phyloP scores from a whole-genome alignment of 2,113 vertebrate genomes.

The Amblyornis subalaris region DNA sequence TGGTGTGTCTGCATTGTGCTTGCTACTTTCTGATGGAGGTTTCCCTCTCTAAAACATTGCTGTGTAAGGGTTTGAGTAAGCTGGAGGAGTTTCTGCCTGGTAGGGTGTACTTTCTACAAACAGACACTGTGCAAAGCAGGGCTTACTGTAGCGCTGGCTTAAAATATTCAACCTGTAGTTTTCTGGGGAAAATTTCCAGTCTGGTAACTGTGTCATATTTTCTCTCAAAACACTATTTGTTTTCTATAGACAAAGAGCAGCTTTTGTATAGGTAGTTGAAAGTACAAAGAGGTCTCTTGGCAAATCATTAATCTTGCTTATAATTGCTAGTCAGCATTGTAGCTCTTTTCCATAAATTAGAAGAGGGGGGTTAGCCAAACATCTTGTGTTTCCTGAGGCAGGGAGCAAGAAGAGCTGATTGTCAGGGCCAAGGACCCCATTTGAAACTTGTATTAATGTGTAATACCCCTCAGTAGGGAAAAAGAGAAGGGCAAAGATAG shows the following conservation, averaged over 20 bases:
- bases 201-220: slow-evolving; percentile 7
- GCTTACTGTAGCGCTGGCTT: background rate
- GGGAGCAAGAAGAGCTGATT: background rate
- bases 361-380: background rate
- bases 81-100: background rate
- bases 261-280: slow-evolving; percentile 23
- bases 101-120: background rate
- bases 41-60: background rate
- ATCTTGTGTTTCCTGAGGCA: background rate
- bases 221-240: slow-evolving; percentile 28
- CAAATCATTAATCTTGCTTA: slow-evolving; percentile 46
- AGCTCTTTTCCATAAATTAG: slow-evolving; percentile 17
- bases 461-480: background rate
- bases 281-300: background rate
- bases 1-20: background rate
- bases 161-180: background rate
- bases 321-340: slow-evolving; percentile 16
- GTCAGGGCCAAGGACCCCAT: background rate
- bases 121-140: background rate
- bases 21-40: background rate
- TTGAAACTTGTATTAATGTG: background rate
- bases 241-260: slow-evolving; percentile 29
- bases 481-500: background rate
- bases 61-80: background rate
- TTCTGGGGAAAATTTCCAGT: slow-evolving; percentile 1